Conservation (phyloP, 1,140 invertebrate genomes). For the Drosophila bocki region DNA sequence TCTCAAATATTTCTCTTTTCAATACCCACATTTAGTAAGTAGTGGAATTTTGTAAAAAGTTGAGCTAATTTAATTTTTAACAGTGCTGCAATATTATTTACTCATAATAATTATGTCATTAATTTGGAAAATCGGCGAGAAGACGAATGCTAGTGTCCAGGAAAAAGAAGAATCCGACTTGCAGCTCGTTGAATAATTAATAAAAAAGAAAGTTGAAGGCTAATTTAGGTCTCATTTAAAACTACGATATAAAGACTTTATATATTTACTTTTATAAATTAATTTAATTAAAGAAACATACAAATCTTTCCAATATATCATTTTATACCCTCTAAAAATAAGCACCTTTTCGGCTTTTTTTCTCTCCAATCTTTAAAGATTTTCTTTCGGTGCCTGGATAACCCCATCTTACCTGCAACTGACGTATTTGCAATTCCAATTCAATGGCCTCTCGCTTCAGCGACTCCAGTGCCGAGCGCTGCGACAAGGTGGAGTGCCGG, state of each 20-base stretch:
- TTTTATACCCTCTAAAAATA: background rate
- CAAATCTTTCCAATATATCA: background rate
- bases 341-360: too few species aligned
- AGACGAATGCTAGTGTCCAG: fast-evolving
- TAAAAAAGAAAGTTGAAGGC: background rate
- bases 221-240: background rate
- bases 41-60: fast-evolving
- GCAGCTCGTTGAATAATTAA: background rate
- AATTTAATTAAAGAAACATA: background rate
- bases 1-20: background rate
- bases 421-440: constrained; percentile 93
- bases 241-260: too few species aligned
- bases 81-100: constrained; percentile 47
- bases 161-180: constrained; percentile 21
- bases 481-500: constrained; percentile 90
- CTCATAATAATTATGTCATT: constrained; percentile 12
- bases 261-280: background rate
- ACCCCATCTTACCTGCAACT: constrained; percentile 87
- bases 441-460: constrained; percentile 93
- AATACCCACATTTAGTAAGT: constrained; percentile 10
- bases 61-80: background rate
- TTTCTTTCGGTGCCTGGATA: background rate
- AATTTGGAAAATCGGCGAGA: constrained; percentile 19
- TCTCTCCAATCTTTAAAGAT: background rate
- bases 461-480: constrained; percentile 91